Conservation (phyloP, 2,797 vertebrate genomes). For the Spheniscus humboldti region DNA sequence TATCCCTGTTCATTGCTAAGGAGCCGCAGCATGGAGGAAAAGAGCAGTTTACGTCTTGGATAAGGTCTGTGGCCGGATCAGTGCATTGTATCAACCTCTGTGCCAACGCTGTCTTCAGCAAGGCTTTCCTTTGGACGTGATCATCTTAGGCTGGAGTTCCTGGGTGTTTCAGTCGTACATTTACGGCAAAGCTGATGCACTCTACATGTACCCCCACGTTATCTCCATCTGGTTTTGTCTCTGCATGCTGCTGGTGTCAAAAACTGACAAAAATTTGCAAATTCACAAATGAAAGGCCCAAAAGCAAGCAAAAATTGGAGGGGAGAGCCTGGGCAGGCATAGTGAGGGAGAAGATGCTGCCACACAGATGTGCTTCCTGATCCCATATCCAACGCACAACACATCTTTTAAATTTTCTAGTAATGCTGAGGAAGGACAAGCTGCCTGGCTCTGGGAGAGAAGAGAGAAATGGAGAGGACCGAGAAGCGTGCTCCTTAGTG, state of each 20-base stretch:
- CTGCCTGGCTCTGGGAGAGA: background rate
- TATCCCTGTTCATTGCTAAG: background rate
- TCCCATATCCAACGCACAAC: too few species aligned
- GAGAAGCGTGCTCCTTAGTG: background rate
- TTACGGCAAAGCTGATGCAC: background rate
- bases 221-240: background rate
- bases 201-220: rapidly evolving
- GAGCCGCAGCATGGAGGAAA: background rate
- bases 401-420: too few species aligned
- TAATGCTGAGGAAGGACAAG: background rate
- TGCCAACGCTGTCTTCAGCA: background rate
- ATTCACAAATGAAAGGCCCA: background rate
- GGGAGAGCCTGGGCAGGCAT: background rate
- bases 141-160: background rate
- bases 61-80: background rate
- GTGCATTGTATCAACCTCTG: too few species aligned
- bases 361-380: background rate
- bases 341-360: background rate
- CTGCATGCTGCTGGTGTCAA: background rate
- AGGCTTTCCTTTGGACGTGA: background rate
- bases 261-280: background rate
- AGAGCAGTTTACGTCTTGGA: background rate
- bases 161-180: background rate
- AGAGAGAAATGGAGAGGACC: rapidly evolving
- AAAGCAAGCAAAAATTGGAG: background rate